A percentile compares a stretch with the other conserved stretches of the same genome.
phyloP scores from a whole-genome alignment of 2,113 vertebrate genomes.

The Oryzias woworae region DNA sequence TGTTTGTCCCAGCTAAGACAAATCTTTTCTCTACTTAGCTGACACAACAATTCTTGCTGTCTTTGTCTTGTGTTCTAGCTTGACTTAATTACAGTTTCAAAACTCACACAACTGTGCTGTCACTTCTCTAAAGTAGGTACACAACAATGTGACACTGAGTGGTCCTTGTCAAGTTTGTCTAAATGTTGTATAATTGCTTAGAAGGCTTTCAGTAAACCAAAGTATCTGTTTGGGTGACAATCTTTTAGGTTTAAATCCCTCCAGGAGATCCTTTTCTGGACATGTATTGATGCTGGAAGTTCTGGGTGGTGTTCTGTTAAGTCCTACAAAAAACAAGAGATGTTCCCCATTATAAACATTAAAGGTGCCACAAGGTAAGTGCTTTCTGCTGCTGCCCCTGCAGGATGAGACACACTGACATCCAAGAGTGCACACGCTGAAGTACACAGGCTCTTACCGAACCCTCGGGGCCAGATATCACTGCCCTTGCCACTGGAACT shows the following conservation, averaged over 20 bases:
- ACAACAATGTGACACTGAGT: no score
- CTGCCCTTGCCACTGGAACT: slow-evolving; percentile 69
- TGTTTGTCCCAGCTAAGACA: no score
- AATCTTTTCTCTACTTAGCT: no score
- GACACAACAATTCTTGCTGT: no score
- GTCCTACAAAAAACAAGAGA: not conserved
- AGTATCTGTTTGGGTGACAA: slow-evolving; percentile 41
- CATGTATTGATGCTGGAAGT: no score
- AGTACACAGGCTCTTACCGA: slow-evolving; percentile 45
- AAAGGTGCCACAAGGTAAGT: slow-evolving; percentile 16
- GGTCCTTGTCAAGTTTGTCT: no score
- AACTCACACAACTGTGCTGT: no score
- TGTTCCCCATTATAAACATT: slow-evolving; percentile 22
- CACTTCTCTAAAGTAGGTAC: no score
- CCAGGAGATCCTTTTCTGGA: slow-evolving; percentile 27
- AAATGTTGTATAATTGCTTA: no score
- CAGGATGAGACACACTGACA: slow-evolving; percentile 21
- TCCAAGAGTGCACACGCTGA: slow-evolving; percentile 17
- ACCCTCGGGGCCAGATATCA: slow-evolving; percentile 69
- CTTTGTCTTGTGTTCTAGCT: no score
- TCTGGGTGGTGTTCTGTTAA: no score
- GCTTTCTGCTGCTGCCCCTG: slow-evolving; percentile 25
- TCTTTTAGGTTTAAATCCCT: slow-evolving; percentile 18
- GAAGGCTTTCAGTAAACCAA: slow-evolving; percentile 23
- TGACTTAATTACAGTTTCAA: no score